phyloP scores from a whole-genome alignment of 2,888 invertebrate species.

The Busseola fusca region DNA sequence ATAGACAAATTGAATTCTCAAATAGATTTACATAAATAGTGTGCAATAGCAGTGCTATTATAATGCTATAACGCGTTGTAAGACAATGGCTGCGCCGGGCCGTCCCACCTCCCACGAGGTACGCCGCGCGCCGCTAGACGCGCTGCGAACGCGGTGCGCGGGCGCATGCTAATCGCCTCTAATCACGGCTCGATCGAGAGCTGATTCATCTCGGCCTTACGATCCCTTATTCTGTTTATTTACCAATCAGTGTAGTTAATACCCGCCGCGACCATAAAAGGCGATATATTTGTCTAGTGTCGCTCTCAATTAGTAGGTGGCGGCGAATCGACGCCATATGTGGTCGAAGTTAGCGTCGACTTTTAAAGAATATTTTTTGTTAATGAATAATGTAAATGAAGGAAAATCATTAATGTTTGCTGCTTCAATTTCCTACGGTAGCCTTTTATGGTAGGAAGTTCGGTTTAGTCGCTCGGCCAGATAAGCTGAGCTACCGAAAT shows the following conservation, averaged over 20 bases:
- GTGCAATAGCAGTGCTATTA: slow-evolving; percentile 85
- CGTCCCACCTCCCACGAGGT: slow-evolving; percentile 86
- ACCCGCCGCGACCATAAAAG: slow-evolving; percentile 84
- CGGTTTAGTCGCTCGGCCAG: slow-evolving; percentile 57
- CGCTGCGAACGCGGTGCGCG: slow-evolving; percentile 66
- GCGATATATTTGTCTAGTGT: slow-evolving; percentile 87
- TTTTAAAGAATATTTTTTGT: slow-evolving; percentile 82
- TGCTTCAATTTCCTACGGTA: slow-evolving; percentile 73
- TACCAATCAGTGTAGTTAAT: slow-evolving; percentile 86
- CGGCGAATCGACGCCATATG: slow-evolving; percentile 85
- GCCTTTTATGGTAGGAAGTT: slow-evolving; percentile 75
- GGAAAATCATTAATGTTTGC: slow-evolving; percentile 86
- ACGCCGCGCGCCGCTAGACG: slow-evolving; percentile 70
- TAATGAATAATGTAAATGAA: slow-evolving; percentile 83
- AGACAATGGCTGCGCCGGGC: slow-evolving; percentile 82
- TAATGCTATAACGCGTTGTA: slow-evolving; percentile 85
- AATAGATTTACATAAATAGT: slow-evolving; percentile 86
- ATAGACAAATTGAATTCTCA: slow-evolving; percentile 87
- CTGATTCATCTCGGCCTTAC: slow-evolving; percentile 84
- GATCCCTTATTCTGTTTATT: slow-evolving; percentile 85
- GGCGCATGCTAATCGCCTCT: slow-evolving; percentile 86
- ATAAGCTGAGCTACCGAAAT: slow-evolving; percentile 34
- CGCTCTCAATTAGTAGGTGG: slow-evolving; percentile 85
- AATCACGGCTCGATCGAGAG: slow-evolving; percentile 86
- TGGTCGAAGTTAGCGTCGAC: slow-evolving; percentile 83